A percentile compares a stretch with the other conserved stretches of the same genome.
Evolutionary conservation across 2,797 vertebrate genomes (phyloP).

Genomic region (Halcyon smyrnensis): DNA sequence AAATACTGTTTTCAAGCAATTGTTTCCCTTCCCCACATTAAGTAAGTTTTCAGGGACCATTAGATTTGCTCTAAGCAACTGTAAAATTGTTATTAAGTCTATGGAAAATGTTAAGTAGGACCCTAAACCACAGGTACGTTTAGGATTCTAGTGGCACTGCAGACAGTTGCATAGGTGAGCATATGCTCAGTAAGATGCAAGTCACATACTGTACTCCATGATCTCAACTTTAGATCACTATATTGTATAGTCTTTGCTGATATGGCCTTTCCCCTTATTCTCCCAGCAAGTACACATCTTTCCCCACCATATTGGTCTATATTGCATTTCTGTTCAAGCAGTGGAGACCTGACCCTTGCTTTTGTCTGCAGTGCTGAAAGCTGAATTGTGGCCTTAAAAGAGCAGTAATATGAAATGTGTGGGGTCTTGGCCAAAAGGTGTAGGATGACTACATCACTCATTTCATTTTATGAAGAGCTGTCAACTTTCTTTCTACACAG

Average conservation of each 20-base stretch:
- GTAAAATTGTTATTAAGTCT: slow-evolving; percentile 37
- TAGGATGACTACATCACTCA: not conserved
- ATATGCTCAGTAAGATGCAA: not conserved
- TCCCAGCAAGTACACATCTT: not conserved
- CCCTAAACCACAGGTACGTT: not conserved
- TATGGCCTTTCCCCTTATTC: not conserved
- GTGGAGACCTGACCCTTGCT: not conserved
- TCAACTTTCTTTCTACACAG: not conserved
- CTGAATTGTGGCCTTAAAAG: not conserved
- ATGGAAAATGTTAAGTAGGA: slow-evolving; percentile 26
- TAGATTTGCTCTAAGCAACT: slow-evolving; percentile 25
- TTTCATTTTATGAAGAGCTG: not conserved
- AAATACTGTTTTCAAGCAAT: slow-evolving; percentile 34
- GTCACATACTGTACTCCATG: not conserved
- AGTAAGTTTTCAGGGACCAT: slow-evolving; percentile 24
- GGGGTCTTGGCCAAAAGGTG: not conserved
- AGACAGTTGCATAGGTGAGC: not conserved
- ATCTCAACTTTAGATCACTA: not conserved
- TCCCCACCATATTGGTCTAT: not conserved
- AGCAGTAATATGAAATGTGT: not conserved
- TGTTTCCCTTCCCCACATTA: not conserved
- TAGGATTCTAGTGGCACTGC: not conserved
- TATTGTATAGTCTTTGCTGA: not conserved
- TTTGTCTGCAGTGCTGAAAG: not conserved
- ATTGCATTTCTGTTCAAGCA: not conserved